A percentile compares a stretch with the other conserved stretches of the same genome.
Conservation (phyloP, 2,113 vertebrate genomes). For the Macrotis lagotis region DNA sequence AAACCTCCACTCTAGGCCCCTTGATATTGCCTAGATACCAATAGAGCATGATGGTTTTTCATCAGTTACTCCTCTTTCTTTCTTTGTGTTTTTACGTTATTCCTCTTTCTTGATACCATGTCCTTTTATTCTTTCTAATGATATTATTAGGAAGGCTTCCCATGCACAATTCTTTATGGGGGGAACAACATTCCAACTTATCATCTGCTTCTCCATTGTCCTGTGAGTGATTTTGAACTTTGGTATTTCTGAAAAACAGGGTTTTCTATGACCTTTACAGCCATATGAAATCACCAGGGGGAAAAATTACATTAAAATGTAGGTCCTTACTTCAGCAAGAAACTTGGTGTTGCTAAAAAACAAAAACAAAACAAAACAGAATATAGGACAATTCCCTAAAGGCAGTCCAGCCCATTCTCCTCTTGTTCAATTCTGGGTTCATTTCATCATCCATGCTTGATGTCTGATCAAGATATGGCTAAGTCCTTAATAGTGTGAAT, state of each 20-base stretch:
- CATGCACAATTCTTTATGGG: neutral
- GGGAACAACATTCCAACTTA: neutral
- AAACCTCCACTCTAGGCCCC: neutral
- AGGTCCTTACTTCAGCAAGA: neutral
- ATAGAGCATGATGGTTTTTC: neutral
- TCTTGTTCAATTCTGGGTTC: neutral
- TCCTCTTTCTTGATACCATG: neutral
- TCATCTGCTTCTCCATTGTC: neutral
- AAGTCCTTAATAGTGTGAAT: neutral
- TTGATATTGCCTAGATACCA: neutral
- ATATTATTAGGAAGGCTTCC: neutral
- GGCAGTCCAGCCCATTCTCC: neutral
- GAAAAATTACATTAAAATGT: neutral
- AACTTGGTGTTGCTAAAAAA: neutral
- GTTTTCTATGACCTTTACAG: neutral
- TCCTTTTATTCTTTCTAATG: neutral
- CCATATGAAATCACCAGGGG: neutral
- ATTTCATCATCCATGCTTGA: neutral
- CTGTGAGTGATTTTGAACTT: neutral
- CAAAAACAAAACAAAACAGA: neutral
- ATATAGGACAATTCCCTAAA: neutral
- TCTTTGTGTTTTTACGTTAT: neutral
- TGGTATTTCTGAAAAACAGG: neutral
- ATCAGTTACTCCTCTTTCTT: too few species aligned
- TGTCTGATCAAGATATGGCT: neutral